Percentiles rank a stretch among this genome's conserved stretches.
phyloP scores from a whole-genome alignment of 2,797 vertebrate species.

The Hydrolagus colliei region DNA sequence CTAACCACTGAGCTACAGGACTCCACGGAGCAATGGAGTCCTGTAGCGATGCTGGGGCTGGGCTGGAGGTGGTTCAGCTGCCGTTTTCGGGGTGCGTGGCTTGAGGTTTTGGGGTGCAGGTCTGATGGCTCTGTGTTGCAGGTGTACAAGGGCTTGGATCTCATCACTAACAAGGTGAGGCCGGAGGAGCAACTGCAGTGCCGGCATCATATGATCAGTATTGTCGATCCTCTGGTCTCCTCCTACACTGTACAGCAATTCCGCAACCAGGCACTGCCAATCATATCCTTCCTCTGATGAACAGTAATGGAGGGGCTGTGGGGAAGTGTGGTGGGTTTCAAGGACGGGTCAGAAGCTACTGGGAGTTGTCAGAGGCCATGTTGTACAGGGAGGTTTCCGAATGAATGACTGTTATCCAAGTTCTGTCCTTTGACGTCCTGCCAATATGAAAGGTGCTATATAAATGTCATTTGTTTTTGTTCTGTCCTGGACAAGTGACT shows the following conservation, averaged over 20 bases:
- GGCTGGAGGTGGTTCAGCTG: no score
- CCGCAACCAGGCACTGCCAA: slow-evolving; percentile 75
- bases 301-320: no score
- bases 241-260: slow-evolving; percentile 90
- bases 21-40: no score
- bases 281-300: slow-evolving; percentile 78
- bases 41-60: slow-evolving; percentile 39
- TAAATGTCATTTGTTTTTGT: no score
- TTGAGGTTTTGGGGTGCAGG: slow-evolving; percentile 21
- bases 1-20: no score
- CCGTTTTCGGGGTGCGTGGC: no score
- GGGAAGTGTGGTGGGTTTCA: no score
- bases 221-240: slow-evolving; percentile 82
- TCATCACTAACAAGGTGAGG: slow-evolving; percentile 92
- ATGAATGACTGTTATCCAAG: no score
- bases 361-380: background rate
- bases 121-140: slow-evolving; percentile 42
- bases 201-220: slow-evolving; percentile 92
- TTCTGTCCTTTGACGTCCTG: no score
- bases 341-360: background rate
- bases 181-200: slow-evolving; percentile 70
- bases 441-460: no score
- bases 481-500: no score
- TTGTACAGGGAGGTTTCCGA: background rate
- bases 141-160: slow-evolving; percentile 89